These are phyloP conservation scores for Phyllostomus discolor DNA, from an alignment of 2,113 vertebrate genomes.

Conservation along the genomic window DNA sequence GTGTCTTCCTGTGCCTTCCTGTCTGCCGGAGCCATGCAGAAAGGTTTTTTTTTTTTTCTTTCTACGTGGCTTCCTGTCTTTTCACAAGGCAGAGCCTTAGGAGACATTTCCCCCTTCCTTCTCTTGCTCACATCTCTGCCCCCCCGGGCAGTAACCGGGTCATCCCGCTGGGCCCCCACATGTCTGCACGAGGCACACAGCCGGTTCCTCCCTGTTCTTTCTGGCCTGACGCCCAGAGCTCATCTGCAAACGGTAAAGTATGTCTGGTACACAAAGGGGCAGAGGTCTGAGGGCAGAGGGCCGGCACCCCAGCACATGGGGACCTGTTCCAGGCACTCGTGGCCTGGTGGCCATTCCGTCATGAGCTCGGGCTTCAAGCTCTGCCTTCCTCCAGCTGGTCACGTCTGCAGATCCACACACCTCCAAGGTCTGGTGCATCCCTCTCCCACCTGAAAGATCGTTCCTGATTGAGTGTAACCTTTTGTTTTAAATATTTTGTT, in stretches of 20 bases:
- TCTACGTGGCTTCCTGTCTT: neutral
- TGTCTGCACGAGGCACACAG: neutral
- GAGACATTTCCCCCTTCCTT: neutral
- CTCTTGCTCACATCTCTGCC: neutral
- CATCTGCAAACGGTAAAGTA: neutral
- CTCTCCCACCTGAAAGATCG: too few relatives aligned
- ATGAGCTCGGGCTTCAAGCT: neutral
- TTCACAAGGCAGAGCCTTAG: neutral
- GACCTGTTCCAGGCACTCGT: neutral
- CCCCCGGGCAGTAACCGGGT: neutral
- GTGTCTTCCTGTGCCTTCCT: neutral
- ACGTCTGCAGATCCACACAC: too few relatives aligned
- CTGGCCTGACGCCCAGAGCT: neutral
- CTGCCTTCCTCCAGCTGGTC: too few relatives aligned
- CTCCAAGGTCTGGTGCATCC: too few relatives aligned
- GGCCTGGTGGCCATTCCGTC: neutral
- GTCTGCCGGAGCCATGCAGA: neutral
- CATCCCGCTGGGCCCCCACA: neutral
- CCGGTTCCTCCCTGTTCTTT: neutral
- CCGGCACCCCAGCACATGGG: neutral
- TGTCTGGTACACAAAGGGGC: neutral
- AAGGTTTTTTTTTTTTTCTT: neutral
- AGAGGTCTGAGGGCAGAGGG: neutral
- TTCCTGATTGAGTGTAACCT: too few relatives aligned
- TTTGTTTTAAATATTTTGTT: neutral